These are phyloP conservation scores for Cephonodes hylas DNA, from an alignment of 2,888 invertebrate genomes.

Conservation along the genomic window DNA sequence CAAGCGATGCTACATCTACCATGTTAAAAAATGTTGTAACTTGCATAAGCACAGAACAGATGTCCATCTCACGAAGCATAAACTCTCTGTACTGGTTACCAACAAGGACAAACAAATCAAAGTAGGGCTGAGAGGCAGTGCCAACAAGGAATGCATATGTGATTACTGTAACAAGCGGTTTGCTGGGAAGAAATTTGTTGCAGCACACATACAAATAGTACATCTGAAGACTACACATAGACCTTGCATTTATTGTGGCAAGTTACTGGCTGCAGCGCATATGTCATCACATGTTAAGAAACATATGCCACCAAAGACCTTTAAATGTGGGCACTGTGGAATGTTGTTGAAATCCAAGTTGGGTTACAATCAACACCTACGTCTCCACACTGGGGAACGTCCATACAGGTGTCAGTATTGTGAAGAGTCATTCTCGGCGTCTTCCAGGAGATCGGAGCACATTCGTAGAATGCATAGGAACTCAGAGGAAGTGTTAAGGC, in stretches of 20 bases:
- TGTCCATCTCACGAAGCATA: constrained; percentile 37
- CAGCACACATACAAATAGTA: constrained; percentile 68
- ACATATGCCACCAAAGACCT: constrained; percentile 40
- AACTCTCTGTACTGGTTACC: constrained; percentile 46
- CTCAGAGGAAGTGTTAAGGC: constrained; percentile 40
- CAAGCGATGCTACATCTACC: constrained; percentile 59
- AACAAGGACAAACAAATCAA: constrained; percentile 48
- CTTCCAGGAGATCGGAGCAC: constrained; percentile 65
- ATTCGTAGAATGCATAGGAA: constrained; percentile 51
- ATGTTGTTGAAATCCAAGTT: constrained; percentile 52
- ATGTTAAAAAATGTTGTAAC: constrained; percentile 59
- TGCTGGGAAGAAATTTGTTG: constrained; percentile 58
- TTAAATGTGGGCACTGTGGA: constrained; percentile 56
- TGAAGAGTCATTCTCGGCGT: constrained; percentile 60
- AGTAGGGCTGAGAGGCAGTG: constrained; percentile 59
- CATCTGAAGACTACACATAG: constrained; percentile 64
- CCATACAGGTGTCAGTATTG: constrained; percentile 62
- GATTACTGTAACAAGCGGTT: constrained; percentile 67
- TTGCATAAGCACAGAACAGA: constrained; percentile 42
- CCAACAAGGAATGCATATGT: constrained; percentile 54
- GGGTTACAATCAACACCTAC: constrained; percentile 61
- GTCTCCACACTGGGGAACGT: constrained; percentile 65
- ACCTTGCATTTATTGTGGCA: constrained; percentile 64
- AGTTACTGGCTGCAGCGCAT: constrained; percentile 59
- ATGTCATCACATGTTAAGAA: constrained; percentile 64